Conservation (phyloP, 2,113 vertebrate species). For the Geococcyx californianus region DNA sequence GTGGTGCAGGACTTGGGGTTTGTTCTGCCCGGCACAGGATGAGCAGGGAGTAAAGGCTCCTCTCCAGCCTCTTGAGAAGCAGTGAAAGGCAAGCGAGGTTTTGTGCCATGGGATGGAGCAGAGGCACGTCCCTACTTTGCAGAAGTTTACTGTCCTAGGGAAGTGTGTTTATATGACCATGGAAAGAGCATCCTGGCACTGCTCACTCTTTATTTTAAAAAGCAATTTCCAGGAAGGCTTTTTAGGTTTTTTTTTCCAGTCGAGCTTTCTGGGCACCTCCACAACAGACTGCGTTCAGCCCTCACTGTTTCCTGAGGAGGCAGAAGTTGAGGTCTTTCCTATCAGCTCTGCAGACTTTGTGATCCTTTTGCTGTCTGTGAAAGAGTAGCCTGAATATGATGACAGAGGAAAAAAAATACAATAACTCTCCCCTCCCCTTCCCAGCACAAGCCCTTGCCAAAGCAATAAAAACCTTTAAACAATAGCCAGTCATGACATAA, state of each 20-base stretch:
- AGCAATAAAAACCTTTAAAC: constrained; percentile 51
- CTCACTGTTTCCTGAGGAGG: background rate
- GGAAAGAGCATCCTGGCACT: background rate
- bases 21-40: background rate
- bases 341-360: background rate
- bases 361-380: background rate
- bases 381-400: background rate
- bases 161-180: background rate
- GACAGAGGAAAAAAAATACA: background rate
- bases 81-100: background rate
- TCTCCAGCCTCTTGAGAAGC: background rate
- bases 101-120: background rate
- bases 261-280: background rate
- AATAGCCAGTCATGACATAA: constrained; percentile 55
- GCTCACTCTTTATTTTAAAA: background rate
- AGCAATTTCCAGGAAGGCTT: background rate
- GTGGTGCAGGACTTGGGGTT: background rate
- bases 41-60: background rate
- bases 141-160: background rate
- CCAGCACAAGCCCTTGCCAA: background rate
- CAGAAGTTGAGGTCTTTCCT: background rate
- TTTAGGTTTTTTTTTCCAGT: background rate
- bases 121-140: background rate
- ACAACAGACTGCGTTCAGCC: background rate
- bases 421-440: background rate